Conservation (phyloP, 2,113 vertebrate species). For the Gasterosteus nipponicus region DNA sequence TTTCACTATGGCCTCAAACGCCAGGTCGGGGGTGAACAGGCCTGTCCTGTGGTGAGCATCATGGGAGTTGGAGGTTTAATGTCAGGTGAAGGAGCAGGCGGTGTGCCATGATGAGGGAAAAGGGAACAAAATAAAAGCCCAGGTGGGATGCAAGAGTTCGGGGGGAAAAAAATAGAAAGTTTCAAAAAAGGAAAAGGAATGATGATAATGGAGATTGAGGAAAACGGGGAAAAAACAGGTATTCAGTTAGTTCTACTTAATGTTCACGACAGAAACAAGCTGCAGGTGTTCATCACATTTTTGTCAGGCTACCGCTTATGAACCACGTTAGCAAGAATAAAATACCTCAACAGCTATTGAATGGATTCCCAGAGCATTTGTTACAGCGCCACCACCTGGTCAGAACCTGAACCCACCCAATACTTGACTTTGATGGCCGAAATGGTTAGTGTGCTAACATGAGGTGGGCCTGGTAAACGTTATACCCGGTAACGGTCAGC, state of each 20-base stretch:
- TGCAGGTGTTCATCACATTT: slow-evolving; percentile 33
- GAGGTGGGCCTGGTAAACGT: background rate
- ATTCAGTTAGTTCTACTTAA: slow-evolving; percentile 54
- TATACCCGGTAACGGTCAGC: background rate
- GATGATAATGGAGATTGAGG: slow-evolving; percentile 13
- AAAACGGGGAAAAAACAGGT: slow-evolving; percentile 49
- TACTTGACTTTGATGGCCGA: background rate
- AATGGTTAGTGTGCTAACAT: background rate
- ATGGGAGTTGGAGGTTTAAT: slow-evolving; percentile 60
- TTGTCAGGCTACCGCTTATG: background rate
- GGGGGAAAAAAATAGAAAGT: background rate
- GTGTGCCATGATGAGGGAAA: slow-evolving; percentile 33
- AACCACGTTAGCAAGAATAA: background rate
- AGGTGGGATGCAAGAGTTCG: slow-evolving; percentile 28
- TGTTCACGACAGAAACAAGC: slow-evolving; percentile 64
- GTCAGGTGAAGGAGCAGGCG: slow-evolving; percentile 36
- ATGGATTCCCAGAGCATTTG: background rate
- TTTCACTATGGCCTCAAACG: slow-evolving; percentile 98
- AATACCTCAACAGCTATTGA: background rate
- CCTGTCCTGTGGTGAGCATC: slow-evolving; percentile 87
- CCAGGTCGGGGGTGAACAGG: slow-evolving; percentile 97
- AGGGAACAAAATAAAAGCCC: slow-evolving; percentile 17
- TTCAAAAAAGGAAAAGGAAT: slow-evolving; percentile 27
- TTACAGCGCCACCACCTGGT: background rate
- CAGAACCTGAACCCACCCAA: background rate